These are phyloP conservation scores for Harlomillsia oculata DNA, from an alignment of 1,140 invertebrate species.

Conservation along the genomic window DNA sequence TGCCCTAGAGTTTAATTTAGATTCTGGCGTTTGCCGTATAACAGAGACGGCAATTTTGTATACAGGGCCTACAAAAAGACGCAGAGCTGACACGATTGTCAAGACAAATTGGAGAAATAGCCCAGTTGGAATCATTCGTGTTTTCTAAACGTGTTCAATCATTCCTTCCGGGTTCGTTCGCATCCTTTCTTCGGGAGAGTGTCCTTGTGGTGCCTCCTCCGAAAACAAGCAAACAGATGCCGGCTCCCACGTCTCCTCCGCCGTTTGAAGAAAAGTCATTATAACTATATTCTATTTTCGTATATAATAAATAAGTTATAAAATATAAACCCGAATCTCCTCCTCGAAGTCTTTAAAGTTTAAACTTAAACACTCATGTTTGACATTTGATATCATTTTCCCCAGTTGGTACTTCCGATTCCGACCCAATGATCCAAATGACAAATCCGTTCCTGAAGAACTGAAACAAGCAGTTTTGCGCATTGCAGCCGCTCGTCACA, in stretches of 20 bases:
- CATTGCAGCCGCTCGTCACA: slow-evolving; percentile 22
- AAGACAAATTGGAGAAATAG: slow-evolving; percentile 45
- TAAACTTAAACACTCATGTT: neutral
- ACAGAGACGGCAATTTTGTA: slow-evolving; percentile 5
- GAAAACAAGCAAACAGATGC: neutral
- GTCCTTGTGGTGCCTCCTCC: slow-evolving; percentile 24
- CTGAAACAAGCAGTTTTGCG: slow-evolving; percentile 26
- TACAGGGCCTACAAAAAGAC: slow-evolving; percentile 60
- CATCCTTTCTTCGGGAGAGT: slow-evolving; percentile 26
- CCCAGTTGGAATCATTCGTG: slow-evolving; percentile 33
- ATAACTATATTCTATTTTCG: neutral
- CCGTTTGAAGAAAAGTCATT: slow-evolving; percentile 17
- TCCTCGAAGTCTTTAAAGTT: neutral
- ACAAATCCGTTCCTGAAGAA: slow-evolving; percentile 28
- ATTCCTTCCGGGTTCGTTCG: slow-evolving; percentile 27
- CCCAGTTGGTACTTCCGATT: slow-evolving; percentile 20
- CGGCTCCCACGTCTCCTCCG: neutral
- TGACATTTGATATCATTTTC: neutral
- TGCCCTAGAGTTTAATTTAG: no score
- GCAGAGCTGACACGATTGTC: slow-evolving; percentile 66
- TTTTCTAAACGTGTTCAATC: slow-evolving; percentile 34
- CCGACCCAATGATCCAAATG: slow-evolving; percentile 34
- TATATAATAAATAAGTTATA: no score
- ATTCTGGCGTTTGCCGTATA: no score
- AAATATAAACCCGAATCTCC: neutral